A percentile compares a stretch with the other conserved stretches of the same genome.
phyloP scores from a whole-genome alignment of 2,797 vertebrate genomes.

The Macrochelys suwanniensis region DNA sequence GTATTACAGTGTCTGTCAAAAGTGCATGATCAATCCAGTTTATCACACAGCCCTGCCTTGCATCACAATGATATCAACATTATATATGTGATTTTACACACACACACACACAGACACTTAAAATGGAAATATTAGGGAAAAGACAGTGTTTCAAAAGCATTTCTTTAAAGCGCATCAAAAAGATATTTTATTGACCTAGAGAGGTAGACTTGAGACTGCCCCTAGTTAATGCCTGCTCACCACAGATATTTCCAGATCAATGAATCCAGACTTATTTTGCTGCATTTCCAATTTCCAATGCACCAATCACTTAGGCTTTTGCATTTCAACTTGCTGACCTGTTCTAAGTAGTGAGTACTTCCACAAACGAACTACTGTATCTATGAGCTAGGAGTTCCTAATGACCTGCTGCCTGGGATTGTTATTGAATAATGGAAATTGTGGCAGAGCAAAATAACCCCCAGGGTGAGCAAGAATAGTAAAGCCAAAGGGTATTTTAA shows the following conservation, averaged over 20 bases:
- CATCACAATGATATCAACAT: rapidly evolving
- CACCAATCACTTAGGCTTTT: rapidly evolving
- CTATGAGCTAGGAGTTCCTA: neutral
- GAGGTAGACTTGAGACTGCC: neutral
- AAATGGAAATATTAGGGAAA: neutral
- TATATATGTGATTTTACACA: neutral
- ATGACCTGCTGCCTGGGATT: neutral
- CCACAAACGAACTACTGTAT: neutral
- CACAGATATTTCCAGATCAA: neutral
- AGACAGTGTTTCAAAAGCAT: neutral
- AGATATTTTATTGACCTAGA: rapidly evolving
- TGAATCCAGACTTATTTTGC: neutral
- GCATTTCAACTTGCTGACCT: rapidly evolving
- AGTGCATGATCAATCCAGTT: neutral
- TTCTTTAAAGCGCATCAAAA: neutral
- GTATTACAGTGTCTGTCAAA: neutral
- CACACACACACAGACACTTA: neutral
- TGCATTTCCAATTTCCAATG: neutral
- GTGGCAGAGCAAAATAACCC: neutral
- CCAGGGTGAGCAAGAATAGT: neutral
- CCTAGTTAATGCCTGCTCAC: neutral
- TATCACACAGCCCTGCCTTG: neutral
- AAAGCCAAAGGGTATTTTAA: neutral
- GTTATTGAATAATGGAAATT: neutral
- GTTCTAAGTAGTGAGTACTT: rapidly evolving